phyloP scores from a whole-genome alignment of 1,140 invertebrate genomes.

The Cherax quadricarinatus region DNA sequence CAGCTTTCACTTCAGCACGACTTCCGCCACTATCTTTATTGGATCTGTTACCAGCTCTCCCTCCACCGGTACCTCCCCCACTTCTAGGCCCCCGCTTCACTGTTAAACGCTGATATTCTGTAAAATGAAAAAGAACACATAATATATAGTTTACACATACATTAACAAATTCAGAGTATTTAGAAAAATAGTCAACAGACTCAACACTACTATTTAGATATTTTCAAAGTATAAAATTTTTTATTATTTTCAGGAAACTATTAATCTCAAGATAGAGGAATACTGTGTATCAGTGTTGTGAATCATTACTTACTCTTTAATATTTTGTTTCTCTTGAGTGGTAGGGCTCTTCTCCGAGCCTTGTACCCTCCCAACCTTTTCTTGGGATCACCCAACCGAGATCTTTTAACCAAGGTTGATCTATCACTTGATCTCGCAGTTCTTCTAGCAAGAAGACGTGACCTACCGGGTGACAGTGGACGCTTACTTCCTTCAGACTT shows the following conservation, averaged over 20 bases:
- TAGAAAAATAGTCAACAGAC: too few species aligned
- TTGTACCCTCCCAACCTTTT: slow-evolving; percentile 46
- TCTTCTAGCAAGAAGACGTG: slow-evolving; percentile 13
- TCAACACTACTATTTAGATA: too few species aligned
- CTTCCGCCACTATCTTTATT: slow-evolving; percentile 31
- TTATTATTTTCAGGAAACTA: too few species aligned
- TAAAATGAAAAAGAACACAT: background rate
- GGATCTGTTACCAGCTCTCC: slow-evolving; percentile 12
- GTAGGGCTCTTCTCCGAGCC: slow-evolving; percentile 37
- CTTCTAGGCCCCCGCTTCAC: slow-evolving; percentile 36
- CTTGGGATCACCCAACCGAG: slow-evolving; percentile 54
- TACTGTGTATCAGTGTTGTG: too few species aligned
- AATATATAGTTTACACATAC: too few species aligned
- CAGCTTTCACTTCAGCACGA: slow-evolving; percentile 25
- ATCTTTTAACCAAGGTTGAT: slow-evolving; percentile 40
- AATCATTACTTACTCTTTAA: slow-evolving; percentile 36
- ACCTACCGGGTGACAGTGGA: slow-evolving; percentile 14
- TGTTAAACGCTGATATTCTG: slow-evolving; percentile 49
- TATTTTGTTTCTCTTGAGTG: slow-evolving; percentile 54
- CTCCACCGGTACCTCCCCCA: slow-evolving; percentile 5
- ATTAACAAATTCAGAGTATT: too few species aligned
- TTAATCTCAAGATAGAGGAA: too few species aligned
- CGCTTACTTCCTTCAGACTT: slow-evolving; percentile 53
- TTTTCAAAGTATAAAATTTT: too few species aligned
- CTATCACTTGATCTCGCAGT: slow-evolving; percentile 46